phyloP scores from a whole-genome alignment of 2,113 vertebrate species.

The Canis aureus region DNA sequence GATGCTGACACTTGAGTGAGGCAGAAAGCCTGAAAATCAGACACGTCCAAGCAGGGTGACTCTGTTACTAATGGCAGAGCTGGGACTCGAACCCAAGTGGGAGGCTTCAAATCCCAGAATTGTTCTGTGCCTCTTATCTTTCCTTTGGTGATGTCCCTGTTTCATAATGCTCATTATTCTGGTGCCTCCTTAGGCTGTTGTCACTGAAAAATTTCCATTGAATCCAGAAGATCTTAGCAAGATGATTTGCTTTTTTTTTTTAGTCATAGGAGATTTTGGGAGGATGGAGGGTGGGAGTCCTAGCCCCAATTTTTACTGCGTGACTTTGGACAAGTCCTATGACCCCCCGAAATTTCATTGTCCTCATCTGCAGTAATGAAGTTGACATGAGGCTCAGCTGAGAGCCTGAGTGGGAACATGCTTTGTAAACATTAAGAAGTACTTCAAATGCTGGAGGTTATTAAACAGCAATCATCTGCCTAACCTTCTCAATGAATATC shows the following conservation, averaged over 20 bases:
- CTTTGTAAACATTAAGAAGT: not conserved
- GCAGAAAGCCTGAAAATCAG: not conserved
- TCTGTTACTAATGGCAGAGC: not conserved
- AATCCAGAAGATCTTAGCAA: not conserved
- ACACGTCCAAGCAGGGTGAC: not conserved
- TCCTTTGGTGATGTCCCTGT: not conserved
- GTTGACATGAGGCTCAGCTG: not conserved
- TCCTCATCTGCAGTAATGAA: not conserved
- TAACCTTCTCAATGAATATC: not conserved
- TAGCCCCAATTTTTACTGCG: not conserved
- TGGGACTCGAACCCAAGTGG: not conserved
- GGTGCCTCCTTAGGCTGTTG: not conserved
- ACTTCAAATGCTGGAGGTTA: not conserved
- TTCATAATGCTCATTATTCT: not conserved
- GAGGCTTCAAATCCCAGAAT: not conserved
- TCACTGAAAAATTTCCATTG: not conserved
- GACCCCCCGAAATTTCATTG: not conserved
- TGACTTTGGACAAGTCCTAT: not conserved
- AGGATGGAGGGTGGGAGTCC: not conserved
- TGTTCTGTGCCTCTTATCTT: not conserved
- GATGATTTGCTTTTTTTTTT: not conserved
- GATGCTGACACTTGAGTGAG: not conserved
- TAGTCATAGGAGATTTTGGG: not conserved
- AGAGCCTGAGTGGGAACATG: not conserved
- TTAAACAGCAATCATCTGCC: not conserved